These are phyloP conservation scores for Gila orcuttii DNA, from an alignment of 2,113 vertebrate species.

Conservation along the genomic window DNA sequence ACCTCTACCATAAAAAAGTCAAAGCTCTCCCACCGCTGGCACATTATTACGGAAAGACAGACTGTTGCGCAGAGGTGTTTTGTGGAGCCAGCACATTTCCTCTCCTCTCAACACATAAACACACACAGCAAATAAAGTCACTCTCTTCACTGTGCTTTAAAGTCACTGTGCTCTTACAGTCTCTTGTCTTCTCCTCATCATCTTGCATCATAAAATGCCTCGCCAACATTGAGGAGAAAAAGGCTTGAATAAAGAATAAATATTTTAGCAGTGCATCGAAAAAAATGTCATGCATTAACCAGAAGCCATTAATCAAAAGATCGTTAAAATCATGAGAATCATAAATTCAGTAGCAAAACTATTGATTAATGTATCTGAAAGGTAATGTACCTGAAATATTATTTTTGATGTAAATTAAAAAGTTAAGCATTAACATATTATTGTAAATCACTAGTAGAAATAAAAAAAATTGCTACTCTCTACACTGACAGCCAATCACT, in stretches of 20 bases:
- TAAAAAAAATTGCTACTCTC: background rate
- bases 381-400: background rate
- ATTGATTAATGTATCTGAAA: background rate
- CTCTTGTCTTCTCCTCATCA: background rate
- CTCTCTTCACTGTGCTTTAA: constrained; percentile 18
- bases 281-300: background rate
- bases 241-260: constrained; percentile 29
- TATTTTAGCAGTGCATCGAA: constrained; percentile 31
- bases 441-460: background rate
- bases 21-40: background rate
- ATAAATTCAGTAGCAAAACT: background rate
- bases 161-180: background rate
- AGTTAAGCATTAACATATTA: no score
- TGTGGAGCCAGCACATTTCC: constrained; percentile 20
- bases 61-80: constrained; percentile 25
- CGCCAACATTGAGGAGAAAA: constrained; percentile 22
- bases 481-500: no score
- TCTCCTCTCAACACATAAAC: constrained; percentile 5
- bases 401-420: no score
- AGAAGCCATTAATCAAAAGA: background rate
- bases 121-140: background rate
- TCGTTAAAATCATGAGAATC: background rate
- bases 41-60: constrained; percentile 23
- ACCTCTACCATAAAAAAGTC: constrained; percentile 11
- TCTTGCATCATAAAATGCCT: constrained; percentile 28